phyloP scores from a whole-genome alignment of 2,113 vertebrate genomes.

The Rhizomys pruinosus region DNA sequence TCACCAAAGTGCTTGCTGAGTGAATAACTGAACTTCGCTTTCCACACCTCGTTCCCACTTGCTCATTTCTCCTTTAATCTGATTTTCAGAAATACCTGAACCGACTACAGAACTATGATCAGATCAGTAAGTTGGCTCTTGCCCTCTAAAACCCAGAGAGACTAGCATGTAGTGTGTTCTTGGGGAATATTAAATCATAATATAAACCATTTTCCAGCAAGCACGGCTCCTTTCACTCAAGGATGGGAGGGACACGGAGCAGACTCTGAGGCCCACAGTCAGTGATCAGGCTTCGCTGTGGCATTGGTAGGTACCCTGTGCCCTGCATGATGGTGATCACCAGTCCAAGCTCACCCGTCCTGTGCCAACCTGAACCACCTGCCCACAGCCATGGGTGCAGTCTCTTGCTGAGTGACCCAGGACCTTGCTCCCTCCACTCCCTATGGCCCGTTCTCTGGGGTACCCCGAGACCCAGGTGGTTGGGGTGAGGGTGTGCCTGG shows the following conservation, averaged over 20 bases:
- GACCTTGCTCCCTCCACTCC: fast-evolving
- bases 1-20: fast-evolving
- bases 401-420: fast-evolving
- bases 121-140: background rate
- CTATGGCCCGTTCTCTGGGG: background rate
- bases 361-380: background rate
- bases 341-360: background rate
- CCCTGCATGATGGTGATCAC: background rate
- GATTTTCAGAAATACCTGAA: background rate
- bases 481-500: fast-evolving
- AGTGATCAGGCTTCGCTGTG: background rate
- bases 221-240: conserved; percentile 58
- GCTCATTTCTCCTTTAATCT: background rate
- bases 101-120: background rate
- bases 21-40: background rate
- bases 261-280: background rate
- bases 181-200: conserved; percentile 77
- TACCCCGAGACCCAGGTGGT: background rate
- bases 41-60: background rate
- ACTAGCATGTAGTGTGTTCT: conserved; percentile 63
- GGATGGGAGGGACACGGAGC: conserved; percentile 64
- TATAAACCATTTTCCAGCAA: conserved; percentile 79
- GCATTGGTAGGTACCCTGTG: too few species aligned
- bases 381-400: fast-evolving
- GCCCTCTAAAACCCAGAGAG: background rate